Evolutionary conservation across 2,113 vertebrate species (phyloP), one percentile per base, ranked within the genome.

Genomic region (Nematolebias whitei): DNA sequence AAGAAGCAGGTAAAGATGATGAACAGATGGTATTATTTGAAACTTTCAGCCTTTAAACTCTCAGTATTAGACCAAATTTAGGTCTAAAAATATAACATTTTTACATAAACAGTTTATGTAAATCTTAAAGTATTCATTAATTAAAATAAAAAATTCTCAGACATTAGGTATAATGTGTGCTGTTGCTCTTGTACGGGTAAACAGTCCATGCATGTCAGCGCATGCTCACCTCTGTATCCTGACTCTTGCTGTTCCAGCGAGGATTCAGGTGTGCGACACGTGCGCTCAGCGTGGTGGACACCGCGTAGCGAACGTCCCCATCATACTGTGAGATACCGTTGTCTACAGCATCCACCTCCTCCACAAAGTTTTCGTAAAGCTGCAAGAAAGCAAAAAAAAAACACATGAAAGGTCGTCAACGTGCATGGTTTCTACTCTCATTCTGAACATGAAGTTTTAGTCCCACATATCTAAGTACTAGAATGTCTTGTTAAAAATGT

Each of bases 351-450:
- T 99, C 97, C 6, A 99, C 92, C 75, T 98, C 97, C 81, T 99
- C 95, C 84, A 99, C 91, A 0, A 99, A 98, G 86, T 94, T 95
- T 87, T 98, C 96, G 0, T 99, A 99, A 38, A 99, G 87, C 98
- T 98, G 84, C 45, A 10, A 35, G 53, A 16, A 59, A 41, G 29
- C 2, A 19, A 68, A 38, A 68, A 19, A 64, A 22, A 75, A 43
- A 72, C n/a, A n/a, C 10, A 12, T 5, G n/a, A 40, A n/a, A 70
- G 24, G 41, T 26, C 50, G 63, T 40, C 50, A 40, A n/a, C 4
- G 1, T 59, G 12, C 45, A 58, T 15, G 39, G 0, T 40, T 15
- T 58, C 60, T 48, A 20, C 60, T 38, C 18, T 32, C 4, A 5
- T 63, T 48, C 20, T 39, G 1, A 63, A 66, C 48, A 52, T 20